Percentiles rank a stretch among this genome's conserved stretches.
Evolutionary conservation across 2,888 invertebrate species (phyloP).

Genomic region (Beris chalybata): DNA sequence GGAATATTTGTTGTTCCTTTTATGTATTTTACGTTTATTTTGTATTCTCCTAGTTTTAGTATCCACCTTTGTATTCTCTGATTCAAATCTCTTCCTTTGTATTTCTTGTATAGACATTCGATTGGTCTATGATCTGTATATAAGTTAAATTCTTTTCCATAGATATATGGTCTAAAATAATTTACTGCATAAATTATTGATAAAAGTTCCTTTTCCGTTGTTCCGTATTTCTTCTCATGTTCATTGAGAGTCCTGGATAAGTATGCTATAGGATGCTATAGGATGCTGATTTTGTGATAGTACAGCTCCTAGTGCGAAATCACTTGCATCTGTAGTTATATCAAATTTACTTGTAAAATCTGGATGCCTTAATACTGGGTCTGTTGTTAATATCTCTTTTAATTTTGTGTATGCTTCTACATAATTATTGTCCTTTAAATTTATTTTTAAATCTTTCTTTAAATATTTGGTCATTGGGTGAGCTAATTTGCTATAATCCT

Average conservation of each 20-base stretch:
- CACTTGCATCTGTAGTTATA: conserved; percentile 33
- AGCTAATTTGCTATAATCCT: conserved; percentile 39
- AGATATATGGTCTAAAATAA: conserved; percentile 33
- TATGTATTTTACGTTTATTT: conserved; percentile 37
- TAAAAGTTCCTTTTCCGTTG: conserved; percentile 27
- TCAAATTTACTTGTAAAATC: conserved; percentile 38
- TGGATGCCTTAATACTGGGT: conserved; percentile 36
- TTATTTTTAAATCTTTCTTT: conserved; percentile 29
- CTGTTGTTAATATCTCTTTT: conserved; percentile 33
- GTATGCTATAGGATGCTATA: conserved; percentile 23
- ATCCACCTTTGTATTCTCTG: conserved; percentile 24
- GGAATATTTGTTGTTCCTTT: conserved; percentile 38
- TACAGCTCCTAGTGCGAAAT: conserved; percentile 4
- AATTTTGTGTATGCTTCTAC: conserved; percentile 35
- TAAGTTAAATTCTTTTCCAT: conserved; percentile 33
- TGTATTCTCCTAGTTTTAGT: conserved; percentile 18
- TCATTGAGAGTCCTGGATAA: conserved; percentile 26
- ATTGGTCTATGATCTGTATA: conserved; percentile 35
- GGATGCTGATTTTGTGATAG: conserved; percentile 15
- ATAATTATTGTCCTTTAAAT: conserved; percentile 15
- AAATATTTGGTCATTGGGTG: conserved; percentile 34
- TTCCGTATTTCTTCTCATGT: conserved; percentile 23
- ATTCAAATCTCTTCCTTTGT: conserved; percentile 23
- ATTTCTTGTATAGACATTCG: conserved; percentile 24
- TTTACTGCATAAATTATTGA: conserved; percentile 32